phyloP scores from a whole-genome alignment of 2,797 vertebrate genomes.

The Synanceia verrucosa region DNA sequence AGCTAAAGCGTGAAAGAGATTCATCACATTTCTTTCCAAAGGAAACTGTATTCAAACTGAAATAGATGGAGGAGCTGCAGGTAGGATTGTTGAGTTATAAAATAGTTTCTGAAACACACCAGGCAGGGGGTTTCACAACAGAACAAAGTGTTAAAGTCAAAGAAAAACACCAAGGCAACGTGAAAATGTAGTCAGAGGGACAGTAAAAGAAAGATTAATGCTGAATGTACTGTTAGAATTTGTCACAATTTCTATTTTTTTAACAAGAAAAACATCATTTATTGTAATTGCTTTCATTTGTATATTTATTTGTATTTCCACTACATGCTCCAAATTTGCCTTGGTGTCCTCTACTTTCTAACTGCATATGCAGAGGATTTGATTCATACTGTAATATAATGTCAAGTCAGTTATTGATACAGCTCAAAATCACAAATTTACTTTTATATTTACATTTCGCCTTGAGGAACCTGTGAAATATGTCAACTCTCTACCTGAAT shows the following conservation, averaged over 20 bases:
- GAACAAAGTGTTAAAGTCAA: constrained; percentile 39
- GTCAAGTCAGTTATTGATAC: background rate
- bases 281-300: background rate
- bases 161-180: constrained; percentile 32
- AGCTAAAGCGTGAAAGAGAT: constrained; percentile 8
- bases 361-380: background rate
- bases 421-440: background rate
- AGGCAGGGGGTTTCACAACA: constrained; percentile 44
- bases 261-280: background rate
- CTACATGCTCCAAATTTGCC: background rate
- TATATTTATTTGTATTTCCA: too few species aligned
- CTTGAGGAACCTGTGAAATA: constrained; percentile 30
- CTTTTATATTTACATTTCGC: constrained; percentile 33
- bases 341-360: background rate
- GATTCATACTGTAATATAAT: background rate
- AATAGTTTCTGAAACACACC: constrained; percentile 45
- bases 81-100: constrained; percentile 27
- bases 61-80: constrained; percentile 10
- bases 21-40: constrained; percentile 22
- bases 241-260: background rate
- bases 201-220: constrained; percentile 1
- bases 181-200: constrained; percentile 25
- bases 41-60: constrained; percentile 25
- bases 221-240: background rate
- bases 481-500: constrained; percentile 28